Evolutionary conservation across 2,113 vertebrate genomes (phyloP), one percentile per base, ranked within the genome.

Genomic region (Micronycteris hirsuta): DNA sequence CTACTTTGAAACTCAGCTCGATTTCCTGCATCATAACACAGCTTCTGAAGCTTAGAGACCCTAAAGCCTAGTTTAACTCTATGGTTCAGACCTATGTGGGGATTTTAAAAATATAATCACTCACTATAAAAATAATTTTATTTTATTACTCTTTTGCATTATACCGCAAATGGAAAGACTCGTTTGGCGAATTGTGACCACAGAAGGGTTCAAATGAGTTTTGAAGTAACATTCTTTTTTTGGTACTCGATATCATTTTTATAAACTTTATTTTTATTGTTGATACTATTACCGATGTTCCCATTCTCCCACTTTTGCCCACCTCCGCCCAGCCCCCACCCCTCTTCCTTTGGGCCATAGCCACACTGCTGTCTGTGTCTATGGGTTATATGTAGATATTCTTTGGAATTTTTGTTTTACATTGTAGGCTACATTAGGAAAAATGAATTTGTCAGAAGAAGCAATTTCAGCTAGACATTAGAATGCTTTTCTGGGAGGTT

Each of bases 111-210:
- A 74, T 93, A 86, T 63, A 84, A 74, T 93, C 43, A 22, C 20
- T 52, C 22, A 28, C 38, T 71, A 9, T 74, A 74, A 94, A 61
- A 71, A 90, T 81, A 88, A 88, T 95, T 96, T 78, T 49, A 89
- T 95, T 92, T 94, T 78, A 95, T 71, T 96, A 56, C 86, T 78
- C 43, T 80, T 96, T 83, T 94, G 49, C 45, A 41, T 70, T 31
- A 63, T 63, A 63, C 61, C 61, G 31, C 28, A 63, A 83, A 41
- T 77, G 88, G 49, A 88, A 93, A 94, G 84, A 76, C 28, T 85
- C 54, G 54, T 94, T 84, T 73, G 54, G 47, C 87, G 85, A 83
- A 91, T 15, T 88, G n/a, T 61, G 54, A 61, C 68, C 63, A 73
- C 11, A 83, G 49, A 86, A 41, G 31, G 67, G 5, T 26, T 73